These are phyloP conservation scores for Pangasius djambal DNA, from an alignment of 2,797 vertebrate genomes.

Conservation along the genomic window DNA sequence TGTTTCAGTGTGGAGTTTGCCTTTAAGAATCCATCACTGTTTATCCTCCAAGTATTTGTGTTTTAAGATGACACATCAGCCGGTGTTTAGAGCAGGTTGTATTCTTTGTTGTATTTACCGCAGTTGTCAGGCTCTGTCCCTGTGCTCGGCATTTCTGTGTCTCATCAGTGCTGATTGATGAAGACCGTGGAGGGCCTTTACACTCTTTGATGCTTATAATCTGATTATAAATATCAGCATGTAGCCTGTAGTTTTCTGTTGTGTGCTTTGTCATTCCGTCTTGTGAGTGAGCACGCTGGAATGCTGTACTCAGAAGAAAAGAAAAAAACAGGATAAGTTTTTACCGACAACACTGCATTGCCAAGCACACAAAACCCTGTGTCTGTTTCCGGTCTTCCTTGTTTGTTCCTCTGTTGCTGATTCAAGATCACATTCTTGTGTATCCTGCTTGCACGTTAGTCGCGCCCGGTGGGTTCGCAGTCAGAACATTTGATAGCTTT, in stretches of 20 bases:
- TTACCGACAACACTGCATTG: background rate
- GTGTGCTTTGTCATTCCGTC: slow-evolving; percentile 4
- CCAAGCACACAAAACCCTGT: background rate
- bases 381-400: background rate
- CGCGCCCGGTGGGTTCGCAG: background rate
- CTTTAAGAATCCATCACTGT: background rate
- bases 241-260: slow-evolving; percentile 1
- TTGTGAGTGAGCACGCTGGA: slow-evolving; percentile 3
- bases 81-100: background rate
- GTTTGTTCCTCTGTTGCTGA: slow-evolving; percentile 4
- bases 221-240: slow-evolving; percentile 40
- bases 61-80: too few species aligned
- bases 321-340: background rate
- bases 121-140: background rate
- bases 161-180: slow-evolving; percentile 18
- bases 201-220: slow-evolving; percentile 23
- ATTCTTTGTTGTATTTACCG: background rate
- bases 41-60: background rate
- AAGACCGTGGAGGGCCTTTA: slow-evolving; percentile 17
- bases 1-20: background rate
- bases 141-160: background rate
- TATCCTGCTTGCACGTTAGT: background rate
- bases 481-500: slow-evolving; percentile 12
- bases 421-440: background rate
- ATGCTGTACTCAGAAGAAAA: background rate